Evolutionary conservation across 2,797 vertebrate species (phyloP).

Genomic region (Urocyon cinereoargenteus): DNA sequence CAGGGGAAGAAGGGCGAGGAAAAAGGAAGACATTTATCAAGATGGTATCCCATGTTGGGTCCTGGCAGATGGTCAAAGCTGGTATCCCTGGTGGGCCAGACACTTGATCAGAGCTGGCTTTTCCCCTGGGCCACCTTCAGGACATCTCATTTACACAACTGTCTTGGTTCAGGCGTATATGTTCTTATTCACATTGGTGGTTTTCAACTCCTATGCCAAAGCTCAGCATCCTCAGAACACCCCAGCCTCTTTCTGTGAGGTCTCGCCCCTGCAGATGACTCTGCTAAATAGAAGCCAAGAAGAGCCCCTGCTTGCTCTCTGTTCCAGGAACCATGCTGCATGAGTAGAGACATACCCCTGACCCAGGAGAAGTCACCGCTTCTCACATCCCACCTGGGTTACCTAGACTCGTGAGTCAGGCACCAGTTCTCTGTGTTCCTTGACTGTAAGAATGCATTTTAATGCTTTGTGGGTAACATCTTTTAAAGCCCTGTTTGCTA

Average conservation of each 20-base stretch:
- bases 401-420: neutral
- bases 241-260: neutral
- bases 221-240: neutral
- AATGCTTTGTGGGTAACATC: neutral
- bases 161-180: neutral
- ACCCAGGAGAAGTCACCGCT: neutral
- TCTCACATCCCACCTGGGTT: neutral
- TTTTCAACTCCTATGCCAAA: neutral
- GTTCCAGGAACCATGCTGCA: neutral
- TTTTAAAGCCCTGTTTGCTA: neutral
- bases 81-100: too few species aligned
- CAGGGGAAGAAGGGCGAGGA: neutral
- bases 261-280: neutral
- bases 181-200: neutral
- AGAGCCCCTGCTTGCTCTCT: neutral
- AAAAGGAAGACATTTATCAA: neutral
- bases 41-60: neutral
- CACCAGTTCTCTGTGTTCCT: neutral
- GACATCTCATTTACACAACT: neutral
- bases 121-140: too few species aligned
- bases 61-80: neutral
- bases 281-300: neutral
- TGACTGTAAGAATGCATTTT: neutral
- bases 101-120: neutral
- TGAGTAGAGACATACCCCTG: neutral